These are phyloP conservation scores for Cavia porcellus DNA, from an alignment of 2,113 vertebrate species.

Conservation along the genomic window DNA sequence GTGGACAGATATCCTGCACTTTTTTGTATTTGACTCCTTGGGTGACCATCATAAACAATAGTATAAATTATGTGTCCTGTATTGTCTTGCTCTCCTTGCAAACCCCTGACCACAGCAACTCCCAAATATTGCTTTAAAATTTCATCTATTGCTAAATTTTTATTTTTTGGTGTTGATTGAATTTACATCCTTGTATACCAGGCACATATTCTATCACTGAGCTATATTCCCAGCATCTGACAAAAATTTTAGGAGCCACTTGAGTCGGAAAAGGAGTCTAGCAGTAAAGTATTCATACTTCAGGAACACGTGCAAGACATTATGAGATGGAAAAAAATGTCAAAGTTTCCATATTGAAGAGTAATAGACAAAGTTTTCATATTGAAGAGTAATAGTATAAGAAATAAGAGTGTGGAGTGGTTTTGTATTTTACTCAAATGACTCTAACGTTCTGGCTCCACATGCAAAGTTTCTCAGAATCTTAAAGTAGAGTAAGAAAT, in stretches of 20 bases:
- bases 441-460: background rate
- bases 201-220: background rate
- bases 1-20: too few relatives aligned
- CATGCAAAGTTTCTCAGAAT: background rate
- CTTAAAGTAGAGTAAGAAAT: background rate
- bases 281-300: background rate
- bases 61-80: too few relatives aligned
- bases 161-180: background rate
- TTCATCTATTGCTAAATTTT: background rate
- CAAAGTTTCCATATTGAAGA: background rate
- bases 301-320: background rate
- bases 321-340: background rate
- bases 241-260: background rate
- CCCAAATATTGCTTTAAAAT: conserved; percentile 24
- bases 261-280: background rate
- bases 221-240: background rate
- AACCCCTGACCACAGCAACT: too few relatives aligned
- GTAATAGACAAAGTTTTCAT: background rate
- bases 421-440: conserved; percentile 41
- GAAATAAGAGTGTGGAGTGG: background rate
- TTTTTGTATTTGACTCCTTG: too few relatives aligned
- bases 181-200: background rate
- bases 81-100: too few relatives aligned
- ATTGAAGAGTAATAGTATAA: background rate
- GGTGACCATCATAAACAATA: too few relatives aligned